Evolutionary conservation across 2,888 invertebrate genomes (phyloP).

Genomic region (Atethmia centrago): DNA sequence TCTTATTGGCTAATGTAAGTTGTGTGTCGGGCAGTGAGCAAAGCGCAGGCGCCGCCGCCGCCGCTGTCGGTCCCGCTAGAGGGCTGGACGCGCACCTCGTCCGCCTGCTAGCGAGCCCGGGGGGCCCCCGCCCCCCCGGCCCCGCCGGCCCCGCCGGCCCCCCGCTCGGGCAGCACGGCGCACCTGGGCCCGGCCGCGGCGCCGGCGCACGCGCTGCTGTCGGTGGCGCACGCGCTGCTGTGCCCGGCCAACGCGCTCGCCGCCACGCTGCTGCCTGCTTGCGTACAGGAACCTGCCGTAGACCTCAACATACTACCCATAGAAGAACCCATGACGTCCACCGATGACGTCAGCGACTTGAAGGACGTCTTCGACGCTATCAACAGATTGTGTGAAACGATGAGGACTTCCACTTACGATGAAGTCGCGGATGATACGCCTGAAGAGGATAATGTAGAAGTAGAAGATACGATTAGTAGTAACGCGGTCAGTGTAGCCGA

Average conservation of each 20-base stretch:
- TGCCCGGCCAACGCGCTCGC: conserved; percentile 79
- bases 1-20: conserved; percentile 4
- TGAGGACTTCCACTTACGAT: conserved; percentile 84
- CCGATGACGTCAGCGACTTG: conserved; percentile 84
- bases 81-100: conserved; percentile 90
- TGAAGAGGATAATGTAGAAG: conserved; percentile 34
- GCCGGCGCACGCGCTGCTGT: conserved; percentile 73
- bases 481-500: conserved; percentile 36
- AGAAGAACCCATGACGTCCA: conserved; percentile 78
- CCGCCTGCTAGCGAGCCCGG: conserved; percentile 89
- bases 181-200: conserved; percentile 76
- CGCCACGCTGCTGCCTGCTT: conserved; percentile 50
- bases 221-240: conserved; percentile 82
- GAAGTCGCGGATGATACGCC: conserved; percentile 51
- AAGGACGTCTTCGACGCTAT: conserved; percentile 88
- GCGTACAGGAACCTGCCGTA: conserved; percentile 64
- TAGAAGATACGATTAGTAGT: conserved; percentile 38
- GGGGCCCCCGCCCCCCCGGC: conserved; percentile 79
- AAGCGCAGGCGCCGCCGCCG: conserved; percentile 92
- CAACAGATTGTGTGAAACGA: conserved; percentile 86
- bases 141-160: conserved; percentile 29
- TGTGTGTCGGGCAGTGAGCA: conserved; percentile 81
- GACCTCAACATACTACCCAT: conserved; percentile 71
- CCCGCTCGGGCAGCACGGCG: conserved; percentile 74
- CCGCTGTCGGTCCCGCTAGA: conserved; percentile 90